These are phyloP conservation scores for Drosophila oshimai DNA, from an alignment of 1,140 invertebrate genomes.

Conservation along the genomic window DNA sequence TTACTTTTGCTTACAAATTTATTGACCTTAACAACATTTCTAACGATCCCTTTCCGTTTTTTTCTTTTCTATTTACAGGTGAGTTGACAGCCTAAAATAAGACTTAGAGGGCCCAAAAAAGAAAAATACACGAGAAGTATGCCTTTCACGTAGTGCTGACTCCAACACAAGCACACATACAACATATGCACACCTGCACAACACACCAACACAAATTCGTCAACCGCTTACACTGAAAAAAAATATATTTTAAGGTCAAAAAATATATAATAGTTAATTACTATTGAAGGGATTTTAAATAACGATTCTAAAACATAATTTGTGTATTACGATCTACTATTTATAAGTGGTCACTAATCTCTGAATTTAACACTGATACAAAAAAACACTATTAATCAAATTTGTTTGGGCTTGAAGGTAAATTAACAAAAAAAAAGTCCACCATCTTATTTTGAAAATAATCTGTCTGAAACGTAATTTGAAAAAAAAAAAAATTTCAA, in stretches of 20 bases:
- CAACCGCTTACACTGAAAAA: conserved; percentile 4
- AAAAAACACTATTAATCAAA: no score
- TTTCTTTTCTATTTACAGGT: conserved; percentile 54
- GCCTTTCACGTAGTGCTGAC: conserved; percentile 48
- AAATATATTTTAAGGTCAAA: neutral
- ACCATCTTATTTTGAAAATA: no score
- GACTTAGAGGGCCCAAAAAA: conserved; percentile 16
- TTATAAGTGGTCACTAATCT: no score
- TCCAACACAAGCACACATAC: conserved; percentile 6
- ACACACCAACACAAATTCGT: conserved; percentile 3
- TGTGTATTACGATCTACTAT: no score
- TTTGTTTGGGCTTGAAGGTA: no score
- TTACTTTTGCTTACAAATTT: conserved; percentile 6
- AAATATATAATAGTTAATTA: no score
- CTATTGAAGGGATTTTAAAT: no score
- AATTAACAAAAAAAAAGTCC: no score
- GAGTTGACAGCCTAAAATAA: conserved; percentile 43
- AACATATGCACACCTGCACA: neutral
- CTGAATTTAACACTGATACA: no score
- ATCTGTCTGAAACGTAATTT: no score
- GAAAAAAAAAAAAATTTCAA: no score
- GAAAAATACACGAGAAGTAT: conserved; percentile 38
- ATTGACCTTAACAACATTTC: conserved; percentile 27
- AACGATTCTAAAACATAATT: no score
- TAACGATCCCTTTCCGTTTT: conserved; percentile 33